phyloP scores from a whole-genome alignment of 2,113 vertebrate species.

The Thermophis baileyi region DNA sequence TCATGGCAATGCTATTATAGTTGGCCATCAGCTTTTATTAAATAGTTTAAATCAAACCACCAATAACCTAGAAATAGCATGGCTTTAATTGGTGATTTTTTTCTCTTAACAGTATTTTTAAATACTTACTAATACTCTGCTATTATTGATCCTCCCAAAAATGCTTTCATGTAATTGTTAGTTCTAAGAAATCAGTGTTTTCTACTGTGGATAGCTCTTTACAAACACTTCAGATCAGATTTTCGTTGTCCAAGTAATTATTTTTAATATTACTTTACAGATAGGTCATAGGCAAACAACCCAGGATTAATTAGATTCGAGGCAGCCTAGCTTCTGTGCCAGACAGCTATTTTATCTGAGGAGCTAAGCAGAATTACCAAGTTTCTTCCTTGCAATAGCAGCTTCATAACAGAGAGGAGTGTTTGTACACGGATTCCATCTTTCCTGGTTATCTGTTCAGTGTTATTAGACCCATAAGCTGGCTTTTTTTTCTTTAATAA shows the following conservation, averaged over 20 bases:
- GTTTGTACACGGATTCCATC: slow-evolving; percentile 49
- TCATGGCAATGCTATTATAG: neutral
- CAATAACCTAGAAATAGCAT: neutral
- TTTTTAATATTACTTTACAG: slow-evolving; percentile 18
- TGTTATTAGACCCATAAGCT: slow-evolving; percentile 63
- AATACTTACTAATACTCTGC: neutral
- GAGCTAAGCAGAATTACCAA: slow-evolving; percentile 37
- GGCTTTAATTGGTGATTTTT: neutral
- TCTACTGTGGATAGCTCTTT: slow-evolving; percentile 24
- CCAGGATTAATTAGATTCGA: slow-evolving; percentile 26
- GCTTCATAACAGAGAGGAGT: slow-evolving; percentile 31
- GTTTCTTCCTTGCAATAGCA: slow-evolving; percentile 36
- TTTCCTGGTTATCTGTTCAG: slow-evolving; percentile 58
- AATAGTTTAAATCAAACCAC: neutral
- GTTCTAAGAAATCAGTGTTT: slow-evolving; percentile 33
- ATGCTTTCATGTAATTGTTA: neutral
- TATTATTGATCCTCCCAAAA: slow-evolving; percentile 20
- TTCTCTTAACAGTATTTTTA: neutral
- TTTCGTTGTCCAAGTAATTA: slow-evolving; percentile 34
- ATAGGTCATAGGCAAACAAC: slow-evolving; percentile 9
- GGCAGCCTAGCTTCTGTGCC: slow-evolving; percentile 26
- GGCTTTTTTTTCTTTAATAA: slow-evolving; percentile 59
- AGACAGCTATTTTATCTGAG: slow-evolving; percentile 37
- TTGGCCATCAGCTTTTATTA: neutral
- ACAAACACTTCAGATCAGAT: slow-evolving; percentile 5